Evolutionary conservation across 1,140 invertebrate species (phyloP).

Genomic region (Bombyx mori): ASM3026992v2 NC_085113.1:5025501-5026000

Average conservation of each 20-base stretch:
- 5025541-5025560: slow-evolving; percentile 40
- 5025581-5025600: slow-evolving; percentile 36
- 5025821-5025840: too few relatives aligned
- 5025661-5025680: slow-evolving; percentile 50
- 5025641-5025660: slow-evolving; percentile 31
- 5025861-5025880: too few relatives aligned
- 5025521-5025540: neutral
- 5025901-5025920: too few relatives aligned
- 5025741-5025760: neutral
- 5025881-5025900: too few relatives aligned
- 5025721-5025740: slow-evolving; percentile 40
- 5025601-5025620: slow-evolving; percentile 24
- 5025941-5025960: too few relatives aligned
- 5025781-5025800: too few relatives aligned
- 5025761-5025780: neutral
- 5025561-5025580: slow-evolving; percentile 38
- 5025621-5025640: slow-evolving; percentile 51
- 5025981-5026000: too few relatives aligned
- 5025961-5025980: too few relatives aligned
- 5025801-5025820: too few relatives aligned
- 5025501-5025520: too few relatives aligned
- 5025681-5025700: slow-evolving; percentile 52
- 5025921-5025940: too few relatives aligned
- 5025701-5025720: slow-evolving; percentile 53
- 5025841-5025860: too few relatives aligned